Evolutionary conservation across 1,140 invertebrate species (phyloP), one percentile per base, ranked within the genome.

Genomic region (Microvelia longipes): DNA sequence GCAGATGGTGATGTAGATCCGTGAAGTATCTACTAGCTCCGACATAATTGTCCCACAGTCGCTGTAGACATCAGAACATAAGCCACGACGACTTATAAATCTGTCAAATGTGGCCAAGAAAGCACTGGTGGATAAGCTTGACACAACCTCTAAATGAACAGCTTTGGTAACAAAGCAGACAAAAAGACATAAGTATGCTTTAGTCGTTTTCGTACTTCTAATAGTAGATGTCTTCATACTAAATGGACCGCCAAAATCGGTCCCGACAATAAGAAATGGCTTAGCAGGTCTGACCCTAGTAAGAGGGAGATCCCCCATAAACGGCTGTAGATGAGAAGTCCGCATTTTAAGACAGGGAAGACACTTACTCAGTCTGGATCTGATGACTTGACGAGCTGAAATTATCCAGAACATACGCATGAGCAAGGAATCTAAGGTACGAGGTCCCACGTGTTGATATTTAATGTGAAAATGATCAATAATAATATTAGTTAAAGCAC

Each of bases 21-120:
- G 64, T 28, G 2, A 78, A 67, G 66, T 77, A 69, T 0, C 73
- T 75, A 66, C 76, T 72, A 25, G 76, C 76, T 2, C 77, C 76
- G 15, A 76, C 66, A 69, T 80, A 80, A 67, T 77, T 80, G 76
- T 78, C 0, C 75, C 79, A 70, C 77, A 76, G 70, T 81, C 80
- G 25, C 68, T 72, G 69, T 75, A 77, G 0, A 81, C 73, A 2
- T 67, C 68, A 0, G 60, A 27, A 19, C 74, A 75, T 60, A 70
- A 30, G 24, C 78, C 77, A 29, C 77, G 64, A 15, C 75, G 35
- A 28, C 68, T 14, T 14, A 76, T 73, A 69, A 80, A 79, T 28
- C 77, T 63, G 15, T 69, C 63, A 2, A 80, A 70, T n/a, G 74
- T 71, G 50, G 72, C 70, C 11, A 80, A n/a, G 67, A 80, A 78